Evolutionary conservation across 2,113 vertebrate species (phyloP).

Genomic region (Ochotona curzoniae): DNA sequence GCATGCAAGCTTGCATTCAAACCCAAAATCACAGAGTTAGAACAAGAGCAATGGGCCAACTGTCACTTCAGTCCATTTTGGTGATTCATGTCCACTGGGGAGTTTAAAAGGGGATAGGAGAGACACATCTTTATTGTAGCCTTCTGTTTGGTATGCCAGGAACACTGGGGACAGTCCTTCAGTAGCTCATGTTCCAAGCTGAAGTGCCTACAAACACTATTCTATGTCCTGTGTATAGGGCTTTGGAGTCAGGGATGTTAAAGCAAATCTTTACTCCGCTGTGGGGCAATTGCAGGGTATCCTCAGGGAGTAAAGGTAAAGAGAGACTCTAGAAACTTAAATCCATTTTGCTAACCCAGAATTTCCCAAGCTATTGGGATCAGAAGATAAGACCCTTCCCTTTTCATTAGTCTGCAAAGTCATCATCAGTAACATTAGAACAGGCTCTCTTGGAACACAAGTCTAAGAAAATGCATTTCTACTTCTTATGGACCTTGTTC

Average conservation of each 20-base stretch:
- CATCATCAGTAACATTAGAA: background rate
- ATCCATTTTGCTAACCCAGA: background rate
- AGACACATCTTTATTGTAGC: background rate
- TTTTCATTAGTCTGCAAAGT: background rate
- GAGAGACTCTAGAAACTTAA: background rate
- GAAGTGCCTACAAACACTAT: background rate
- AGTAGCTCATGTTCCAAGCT: background rate
- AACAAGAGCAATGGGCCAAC: background rate
- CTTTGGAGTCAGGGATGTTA: background rate
- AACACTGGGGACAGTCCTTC: background rate
- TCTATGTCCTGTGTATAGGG: background rate
- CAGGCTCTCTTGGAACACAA: background rate
- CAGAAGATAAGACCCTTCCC: background rate
- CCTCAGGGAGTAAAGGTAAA: background rate
- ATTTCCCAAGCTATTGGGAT: background rate
- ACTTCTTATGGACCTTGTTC: background rate
- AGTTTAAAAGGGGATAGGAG: background rate
- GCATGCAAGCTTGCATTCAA: background rate
- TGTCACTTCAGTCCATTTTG: background rate
- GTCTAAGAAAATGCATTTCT: background rate
- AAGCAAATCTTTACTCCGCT: background rate
- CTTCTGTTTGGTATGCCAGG: background rate
- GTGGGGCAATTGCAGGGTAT: background rate
- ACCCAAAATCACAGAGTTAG: conserved; percentile 1
- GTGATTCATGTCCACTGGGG: background rate